Evolutionary conservation across 2,113 vertebrate genomes (phyloP), one percentile per base, ranked within the genome.

Genomic region (Megaleporinus macrocephalus): DNA sequence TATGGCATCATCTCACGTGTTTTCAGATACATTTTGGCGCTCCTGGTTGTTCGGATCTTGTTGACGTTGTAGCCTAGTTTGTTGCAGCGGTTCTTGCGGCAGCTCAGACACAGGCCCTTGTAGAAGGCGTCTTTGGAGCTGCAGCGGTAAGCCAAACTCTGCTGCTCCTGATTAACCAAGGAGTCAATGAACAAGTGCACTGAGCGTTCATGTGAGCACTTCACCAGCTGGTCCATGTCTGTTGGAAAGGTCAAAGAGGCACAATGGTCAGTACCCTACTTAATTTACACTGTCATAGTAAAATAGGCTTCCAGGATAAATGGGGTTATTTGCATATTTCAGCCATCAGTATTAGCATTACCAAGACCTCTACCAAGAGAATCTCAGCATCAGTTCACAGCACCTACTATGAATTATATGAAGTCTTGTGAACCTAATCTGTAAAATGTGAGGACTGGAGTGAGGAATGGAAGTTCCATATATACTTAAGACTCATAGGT

Each of bases 181-280:
- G 98, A 99, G 93, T 99, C 98, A 24, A 99, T 99, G 90, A 98
- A 99, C 80, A 99, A 96, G 85, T 98, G 97, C 87, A 99, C 97
- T 81, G 98, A 98, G 53, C 98, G 95, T 85, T 99, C 98, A 0
- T 99, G 98, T 59, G 97, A 98, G 55, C 98, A 99, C 72, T 99
- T 99, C 76, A 99, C 92, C 0, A 98, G 91, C 87, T 99, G 97
- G 89, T 97, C 97, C 92, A 98, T 89, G 65, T 98, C 98, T 99
- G 80, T 59, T 15, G n/a, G 15, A 27, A 47, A 68, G 6, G 22
- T 22, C 33, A 20, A 57, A 33, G 27, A 92, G 90, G 73, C 95
- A 33, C 93, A 0, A 93, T 94, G 78, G 93, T 95, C 81, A 97
- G 26, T 2, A 61, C 10, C 24, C 20, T 57, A 16, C 53, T 57